A percentile compares a stretch with the other conserved stretches of the same genome.
Conservation (phyloP, 2,888 invertebrate genomes). For the Acleris holmiana region DNA sequence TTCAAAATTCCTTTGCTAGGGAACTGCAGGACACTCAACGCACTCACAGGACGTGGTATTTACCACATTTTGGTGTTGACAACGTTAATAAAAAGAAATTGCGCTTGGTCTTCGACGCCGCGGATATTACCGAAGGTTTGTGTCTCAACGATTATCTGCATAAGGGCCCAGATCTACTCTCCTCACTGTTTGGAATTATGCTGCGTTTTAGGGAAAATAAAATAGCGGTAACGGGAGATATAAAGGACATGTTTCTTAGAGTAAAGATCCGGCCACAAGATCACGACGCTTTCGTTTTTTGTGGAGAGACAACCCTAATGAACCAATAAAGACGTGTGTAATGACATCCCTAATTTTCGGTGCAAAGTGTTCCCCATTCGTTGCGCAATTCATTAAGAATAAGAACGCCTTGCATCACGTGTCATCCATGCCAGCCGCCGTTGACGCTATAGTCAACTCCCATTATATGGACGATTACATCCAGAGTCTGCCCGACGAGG, state of each 20-base stretch:
- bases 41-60: constrained; percentile 14
- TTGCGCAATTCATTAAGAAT: constrained; percentile 29
- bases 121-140: constrained; percentile 14
- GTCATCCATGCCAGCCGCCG: constrained; percentile 2
- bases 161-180: constrained; percentile 2
- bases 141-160: constrained; percentile 44
- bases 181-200: constrained; percentile 50
- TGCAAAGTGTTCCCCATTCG: constrained; percentile 27
- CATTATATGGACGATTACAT: constrained; percentile 6
- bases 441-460: constrained; percentile 1
- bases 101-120: constrained; percentile 43
- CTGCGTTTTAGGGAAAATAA: constrained; percentile 49
- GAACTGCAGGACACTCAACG: constrained; percentile 6
- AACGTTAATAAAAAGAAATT: constrained; percentile 45
- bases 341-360: constrained; percentile 43
- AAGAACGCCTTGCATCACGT: constrained; percentile 38
- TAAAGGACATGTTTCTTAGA: constrained; percentile 42
- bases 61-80: not conserved
- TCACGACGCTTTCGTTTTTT: no score
- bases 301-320: not conserved
- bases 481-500: constrained; percentile 20
- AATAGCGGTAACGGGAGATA: constrained; percentile 51
- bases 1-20: not conserved
- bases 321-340: constrained; percentile 30
- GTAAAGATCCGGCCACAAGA: no score